These are phyloP conservation scores for Chirona hameri DNA, from an alignment of 2,888 invertebrate genomes.

Conservation along the genomic window DNA sequence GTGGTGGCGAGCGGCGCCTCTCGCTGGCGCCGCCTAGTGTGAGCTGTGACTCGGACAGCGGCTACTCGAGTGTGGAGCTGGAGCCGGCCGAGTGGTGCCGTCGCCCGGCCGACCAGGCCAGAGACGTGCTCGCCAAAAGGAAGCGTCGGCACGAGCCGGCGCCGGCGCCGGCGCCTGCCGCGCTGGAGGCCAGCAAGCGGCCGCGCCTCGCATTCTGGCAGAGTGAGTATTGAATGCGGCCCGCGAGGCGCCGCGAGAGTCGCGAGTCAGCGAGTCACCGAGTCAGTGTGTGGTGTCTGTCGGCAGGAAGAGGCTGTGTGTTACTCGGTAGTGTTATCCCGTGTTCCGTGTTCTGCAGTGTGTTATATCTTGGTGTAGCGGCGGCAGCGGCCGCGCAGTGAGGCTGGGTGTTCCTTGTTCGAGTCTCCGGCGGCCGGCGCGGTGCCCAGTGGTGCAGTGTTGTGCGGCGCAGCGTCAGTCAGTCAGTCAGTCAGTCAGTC, in stretches of 20 bases:
- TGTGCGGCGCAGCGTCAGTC: background rate
- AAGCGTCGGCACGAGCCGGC: background rate
- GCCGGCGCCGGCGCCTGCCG: background rate
- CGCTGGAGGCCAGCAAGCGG: background rate
- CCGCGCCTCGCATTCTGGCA: background rate
- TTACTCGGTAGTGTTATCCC: background rate
- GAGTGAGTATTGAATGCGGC: background rate
- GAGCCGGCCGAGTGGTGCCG: background rate
- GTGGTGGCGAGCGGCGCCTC: background rate
- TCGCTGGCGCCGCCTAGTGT: background rate
- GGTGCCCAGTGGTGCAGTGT: no score
- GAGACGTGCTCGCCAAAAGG: background rate
- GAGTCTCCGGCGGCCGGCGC: no score
- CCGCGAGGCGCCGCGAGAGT: background rate
- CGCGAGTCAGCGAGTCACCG: background rate
- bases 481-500: background rate
- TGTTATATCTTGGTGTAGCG: background rate
- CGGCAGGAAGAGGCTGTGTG: background rate
- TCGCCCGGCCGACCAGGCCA: background rate
- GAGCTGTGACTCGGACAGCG: slow-evolving; percentile 22
- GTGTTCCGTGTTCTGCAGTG: background rate
- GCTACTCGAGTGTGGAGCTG: slow-evolving; percentile 10
- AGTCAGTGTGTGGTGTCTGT: background rate
- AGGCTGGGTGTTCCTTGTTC: background rate
- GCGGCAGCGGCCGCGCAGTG: background rate